phyloP scores from a whole-genome alignment of 1,140 invertebrate species.

The Drosophila tsacasi region DNA sequence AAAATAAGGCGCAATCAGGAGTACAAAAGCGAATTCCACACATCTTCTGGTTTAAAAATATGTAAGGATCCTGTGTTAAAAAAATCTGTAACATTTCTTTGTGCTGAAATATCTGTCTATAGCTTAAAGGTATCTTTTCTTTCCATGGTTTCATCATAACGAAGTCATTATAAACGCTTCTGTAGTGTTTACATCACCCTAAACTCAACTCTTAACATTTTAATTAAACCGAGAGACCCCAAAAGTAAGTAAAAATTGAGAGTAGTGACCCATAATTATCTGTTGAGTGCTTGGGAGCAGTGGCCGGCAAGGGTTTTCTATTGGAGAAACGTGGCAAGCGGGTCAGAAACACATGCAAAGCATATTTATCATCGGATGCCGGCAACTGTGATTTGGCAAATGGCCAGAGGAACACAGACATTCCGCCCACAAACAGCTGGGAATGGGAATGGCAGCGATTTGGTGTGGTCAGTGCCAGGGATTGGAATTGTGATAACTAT shows the following conservation, averaged over 20 bases:
- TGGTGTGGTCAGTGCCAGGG: slow-evolving; percentile 68
- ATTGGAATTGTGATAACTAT: slow-evolving; percentile 41
- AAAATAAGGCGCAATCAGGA: too few relatives aligned
- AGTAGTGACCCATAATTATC: not conserved
- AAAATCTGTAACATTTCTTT: not conserved
- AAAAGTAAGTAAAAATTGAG: not conserved
- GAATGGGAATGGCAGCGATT: slow-evolving; percentile 57
- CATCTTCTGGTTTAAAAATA: not conserved
- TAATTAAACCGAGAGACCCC: not conserved
- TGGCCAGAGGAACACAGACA: slow-evolving; percentile 40
- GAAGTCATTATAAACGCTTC: not conserved
- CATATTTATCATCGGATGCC: slow-evolving; percentile 39
- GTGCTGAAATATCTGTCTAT: not conserved
- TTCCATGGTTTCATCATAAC: too few relatives aligned
- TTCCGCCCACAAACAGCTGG: slow-evolving; percentile 60
- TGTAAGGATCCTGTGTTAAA: too few relatives aligned
- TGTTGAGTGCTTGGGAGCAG: slow-evolving; percentile 7
- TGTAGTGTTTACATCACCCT: not conserved
- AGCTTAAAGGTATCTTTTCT: too few relatives aligned
- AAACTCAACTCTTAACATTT: not conserved
- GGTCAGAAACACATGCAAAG: slow-evolving; percentile 15
- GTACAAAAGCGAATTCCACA: too few relatives aligned
- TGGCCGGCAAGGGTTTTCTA: slow-evolving; percentile 13
- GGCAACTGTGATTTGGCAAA: slow-evolving; percentile 57
- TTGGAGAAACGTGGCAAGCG: slow-evolving; percentile 1